These are phyloP conservation scores for Cosmia trapezina DNA, from an alignment of 2,888 invertebrate genomes.

Conservation along the genomic window DNA sequence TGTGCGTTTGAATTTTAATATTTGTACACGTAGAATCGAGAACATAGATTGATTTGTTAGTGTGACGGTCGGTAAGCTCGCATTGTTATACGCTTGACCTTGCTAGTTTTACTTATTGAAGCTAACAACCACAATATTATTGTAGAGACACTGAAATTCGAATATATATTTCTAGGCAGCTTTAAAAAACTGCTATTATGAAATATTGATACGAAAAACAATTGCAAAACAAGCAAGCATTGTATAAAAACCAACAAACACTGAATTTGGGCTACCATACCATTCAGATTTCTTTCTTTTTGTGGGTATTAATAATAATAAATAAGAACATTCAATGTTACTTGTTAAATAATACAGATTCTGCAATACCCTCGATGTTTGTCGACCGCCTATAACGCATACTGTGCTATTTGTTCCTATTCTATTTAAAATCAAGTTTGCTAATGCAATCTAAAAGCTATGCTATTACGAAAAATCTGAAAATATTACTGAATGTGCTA, in stretches of 20 bases:
- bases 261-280: background rate
- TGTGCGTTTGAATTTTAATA: constrained; percentile 51
- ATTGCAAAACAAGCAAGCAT: background rate
- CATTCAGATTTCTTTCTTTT: background rate
- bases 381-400: constrained; percentile 54
- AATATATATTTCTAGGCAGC: background rate
- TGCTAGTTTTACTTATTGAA: background rate
- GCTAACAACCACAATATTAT: background rate
- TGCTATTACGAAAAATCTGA: constrained; percentile 76
- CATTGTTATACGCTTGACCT: background rate
- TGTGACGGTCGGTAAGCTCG: background rate
- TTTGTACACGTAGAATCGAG: constrained; percentile 37
- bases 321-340: background rate
- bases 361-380: constrained; percentile 34
- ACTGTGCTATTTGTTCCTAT: constrained; percentile 25
- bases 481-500: constrained; percentile 88
- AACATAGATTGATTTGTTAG: constrained; percentile 4
- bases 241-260: background rate
- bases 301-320: background rate
- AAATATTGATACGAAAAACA: no score
- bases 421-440: constrained; percentile 10
- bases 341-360: background rate
- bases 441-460: constrained; percentile 32
- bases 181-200: background rate
- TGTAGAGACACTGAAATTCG: background rate